Conservation (phyloP, 2,113 vertebrate genomes). For the Daubentonia madagascariensis region DNA sequence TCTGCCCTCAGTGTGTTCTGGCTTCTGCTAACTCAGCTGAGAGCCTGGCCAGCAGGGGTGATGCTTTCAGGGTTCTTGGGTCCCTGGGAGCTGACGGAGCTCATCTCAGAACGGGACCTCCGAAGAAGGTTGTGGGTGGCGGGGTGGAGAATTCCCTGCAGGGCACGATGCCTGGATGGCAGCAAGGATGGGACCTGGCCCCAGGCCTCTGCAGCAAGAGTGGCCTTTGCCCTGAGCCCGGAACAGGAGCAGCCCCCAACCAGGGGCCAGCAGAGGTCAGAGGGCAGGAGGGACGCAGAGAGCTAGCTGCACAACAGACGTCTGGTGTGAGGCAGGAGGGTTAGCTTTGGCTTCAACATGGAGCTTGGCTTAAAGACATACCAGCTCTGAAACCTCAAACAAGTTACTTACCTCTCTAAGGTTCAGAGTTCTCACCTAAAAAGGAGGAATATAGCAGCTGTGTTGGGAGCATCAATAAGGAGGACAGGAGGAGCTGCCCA, state of each 20-base stretch:
- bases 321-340: background rate
- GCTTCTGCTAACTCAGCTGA: background rate
- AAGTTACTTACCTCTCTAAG: too few relatives aligned
- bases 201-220: too few relatives aligned
- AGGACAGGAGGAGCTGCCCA: background rate
- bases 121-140: background rate
- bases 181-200: too few relatives aligned
- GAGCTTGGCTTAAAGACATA: background rate
- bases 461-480: accelerated
- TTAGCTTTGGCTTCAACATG: background rate
- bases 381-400: background rate
- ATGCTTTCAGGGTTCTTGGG: background rate
- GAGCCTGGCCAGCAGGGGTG: background rate
- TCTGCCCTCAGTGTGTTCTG: background rate
- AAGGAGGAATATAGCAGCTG: background rate
- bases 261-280: background rate
- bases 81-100: background rate
- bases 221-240: background rate
- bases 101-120: background rate
- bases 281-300: too few relatives aligned
- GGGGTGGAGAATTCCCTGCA: background rate
- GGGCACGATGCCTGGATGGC: background rate
- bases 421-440: accelerated
- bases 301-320: background rate
- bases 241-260: background rate